Evolutionary conservation across 1,140 invertebrate species (phyloP).

Genomic region (Melitaea cinxia): DNA sequence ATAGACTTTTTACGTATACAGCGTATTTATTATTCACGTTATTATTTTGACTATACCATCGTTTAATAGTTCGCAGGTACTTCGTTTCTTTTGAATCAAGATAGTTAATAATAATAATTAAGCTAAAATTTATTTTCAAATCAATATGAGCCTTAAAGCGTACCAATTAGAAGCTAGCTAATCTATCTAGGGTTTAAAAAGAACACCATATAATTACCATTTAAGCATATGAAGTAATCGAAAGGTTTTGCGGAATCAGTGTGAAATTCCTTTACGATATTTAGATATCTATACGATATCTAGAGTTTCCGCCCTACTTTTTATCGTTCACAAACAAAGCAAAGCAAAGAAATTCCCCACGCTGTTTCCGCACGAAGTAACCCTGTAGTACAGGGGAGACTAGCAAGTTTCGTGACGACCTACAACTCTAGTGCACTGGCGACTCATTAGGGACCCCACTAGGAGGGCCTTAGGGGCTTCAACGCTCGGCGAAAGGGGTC

Average conservation of each 20-base stretch:
- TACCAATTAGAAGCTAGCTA: too few relatives aligned
- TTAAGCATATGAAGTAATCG: background rate
- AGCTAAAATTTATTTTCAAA: too few relatives aligned
- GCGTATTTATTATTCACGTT: slow-evolving; percentile 1
- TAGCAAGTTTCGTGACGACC: slow-evolving; percentile 66
- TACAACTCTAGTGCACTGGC: slow-evolving; percentile 78
- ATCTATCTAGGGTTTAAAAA: too few relatives aligned
- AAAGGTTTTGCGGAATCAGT: too few relatives aligned
- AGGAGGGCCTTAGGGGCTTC: slow-evolving; percentile 62
- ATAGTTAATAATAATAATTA: too few relatives aligned
- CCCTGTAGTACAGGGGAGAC: slow-evolving; percentile 64
- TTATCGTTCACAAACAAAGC: slow-evolving; percentile 57
- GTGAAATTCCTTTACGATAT: background rate
- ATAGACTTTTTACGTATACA: slow-evolving; percentile 31
- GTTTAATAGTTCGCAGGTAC: too few relatives aligned
- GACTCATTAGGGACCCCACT: slow-evolving; percentile 75
- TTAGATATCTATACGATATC: slow-evolving; percentile 9
- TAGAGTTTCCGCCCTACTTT: slow-evolving; percentile 38
- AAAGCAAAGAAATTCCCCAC: slow-evolving; percentile 63
- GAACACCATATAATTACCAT: too few relatives aligned
- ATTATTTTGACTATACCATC: too few relatives aligned
- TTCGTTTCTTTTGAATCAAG: too few relatives aligned
- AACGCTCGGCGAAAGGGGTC: slow-evolving; percentile 64
- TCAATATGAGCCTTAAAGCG: too few relatives aligned
- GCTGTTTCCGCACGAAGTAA: slow-evolving; percentile 66